phyloP scores from a whole-genome alignment of 2,888 invertebrate species.

The Noctuana brunneofusca region DNA sequence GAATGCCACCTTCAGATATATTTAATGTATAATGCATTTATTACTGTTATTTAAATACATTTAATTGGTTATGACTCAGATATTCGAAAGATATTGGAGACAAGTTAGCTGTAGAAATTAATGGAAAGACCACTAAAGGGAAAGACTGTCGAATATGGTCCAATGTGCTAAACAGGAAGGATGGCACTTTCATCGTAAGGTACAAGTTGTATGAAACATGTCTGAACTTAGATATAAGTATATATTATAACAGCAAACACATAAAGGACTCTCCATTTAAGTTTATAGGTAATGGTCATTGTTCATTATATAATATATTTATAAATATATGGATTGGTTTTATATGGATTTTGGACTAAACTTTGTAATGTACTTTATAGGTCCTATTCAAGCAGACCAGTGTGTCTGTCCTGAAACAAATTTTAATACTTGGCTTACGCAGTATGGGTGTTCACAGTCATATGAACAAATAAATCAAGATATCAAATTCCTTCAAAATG shows the following conservation, averaged over 20 bases:
- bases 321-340: neutral
- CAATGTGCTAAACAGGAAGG: conserved; percentile 90
- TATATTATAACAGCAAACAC: conserved; percentile 85
- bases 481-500: conserved; percentile 85
- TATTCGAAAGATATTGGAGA: conserved; percentile 78
- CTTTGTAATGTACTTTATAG: conserved; percentile 60
- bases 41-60: too few species aligned
- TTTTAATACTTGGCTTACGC: conserved; percentile 85
- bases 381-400: conserved; percentile 89
- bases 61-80: conserved; percentile 73
- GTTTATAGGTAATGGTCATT: conserved; percentile 80
- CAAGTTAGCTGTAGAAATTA: conserved; percentile 81
- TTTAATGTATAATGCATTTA: too few species aligned
- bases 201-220: conserved; percentile 92
- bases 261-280: conserved; percentile 85
- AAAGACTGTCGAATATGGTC: conserved; percentile 87
- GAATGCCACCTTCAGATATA: too few species aligned
- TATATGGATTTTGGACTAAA: neutral
- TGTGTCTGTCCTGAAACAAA: conserved; percentile 90
- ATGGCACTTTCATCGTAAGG: conserved; percentile 92
- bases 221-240: conserved; percentile 85
- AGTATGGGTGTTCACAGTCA: conserved; percentile 84
- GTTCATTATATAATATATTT: neutral
- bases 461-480: conserved; percentile 89
- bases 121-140: conserved; percentile 73